phyloP scores from a whole-genome alignment of 2,888 invertebrate genomes.

The Carpatolechia fugitivella region DNA sequence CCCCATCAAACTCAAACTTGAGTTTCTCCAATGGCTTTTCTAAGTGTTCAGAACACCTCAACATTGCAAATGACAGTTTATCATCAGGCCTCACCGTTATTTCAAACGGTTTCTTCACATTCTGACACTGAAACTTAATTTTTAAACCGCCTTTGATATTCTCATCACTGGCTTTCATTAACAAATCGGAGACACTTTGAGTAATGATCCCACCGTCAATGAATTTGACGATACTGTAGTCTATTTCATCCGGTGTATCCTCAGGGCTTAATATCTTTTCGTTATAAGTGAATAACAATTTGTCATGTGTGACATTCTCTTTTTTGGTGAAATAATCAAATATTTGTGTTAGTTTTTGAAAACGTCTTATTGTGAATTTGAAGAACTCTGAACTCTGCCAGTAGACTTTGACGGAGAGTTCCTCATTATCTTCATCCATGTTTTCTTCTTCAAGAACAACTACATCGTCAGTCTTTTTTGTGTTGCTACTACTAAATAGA shows the following conservation, averaged over 20 bases:
- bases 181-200: conserved; percentile 40
- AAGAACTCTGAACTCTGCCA: conserved; percentile 64
- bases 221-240: conserved; percentile 63
- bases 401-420: conserved; percentile 65
- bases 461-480: conserved; percentile 22
- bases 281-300: conserved; percentile 60
- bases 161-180: conserved; percentile 20
- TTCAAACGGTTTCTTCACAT: conserved; percentile 57
- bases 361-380: conserved; percentile 58
- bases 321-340: conserved; percentile 57
- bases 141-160: conserved; percentile 39
- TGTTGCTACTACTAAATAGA: conserved; percentile 39
- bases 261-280: conserved; percentile 54
- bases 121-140: conserved; percentile 68
- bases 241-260: conserved; percentile 63
- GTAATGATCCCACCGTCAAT: conserved; percentile 67
- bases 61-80: conserved; percentile 56
- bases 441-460: conserved; percentile 36
- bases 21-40: conserved; percentile 56
- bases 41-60: conserved; percentile 66
- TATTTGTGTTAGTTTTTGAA: conserved; percentile 59
- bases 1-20: conserved; percentile 77
- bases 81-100: conserved; percentile 46
- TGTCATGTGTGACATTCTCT: conserved; percentile 49
- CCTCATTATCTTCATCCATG: conserved; percentile 55